Conservation (phyloP, 2,113 vertebrate species). For the Callionymus lyra region DNA sequence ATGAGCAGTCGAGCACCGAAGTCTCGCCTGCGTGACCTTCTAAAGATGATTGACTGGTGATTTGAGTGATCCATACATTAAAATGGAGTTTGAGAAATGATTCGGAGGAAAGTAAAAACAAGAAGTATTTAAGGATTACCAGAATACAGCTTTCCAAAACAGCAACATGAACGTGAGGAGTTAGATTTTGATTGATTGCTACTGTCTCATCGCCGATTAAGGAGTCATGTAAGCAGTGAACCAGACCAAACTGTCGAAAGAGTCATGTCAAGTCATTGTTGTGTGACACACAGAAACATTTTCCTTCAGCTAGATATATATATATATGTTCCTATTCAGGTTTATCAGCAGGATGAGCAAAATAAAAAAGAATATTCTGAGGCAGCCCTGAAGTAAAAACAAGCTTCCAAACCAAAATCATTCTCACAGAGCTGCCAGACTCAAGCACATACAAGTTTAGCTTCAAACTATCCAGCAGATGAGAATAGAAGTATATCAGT, state of each 20-base stretch:
- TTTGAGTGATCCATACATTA: constrained; percentile 68
- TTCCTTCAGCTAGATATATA: constrained; percentile 20
- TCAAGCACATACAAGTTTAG: constrained; percentile 58
- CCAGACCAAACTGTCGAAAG: constrained; percentile 79
- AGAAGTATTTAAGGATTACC: constrained; percentile 73
- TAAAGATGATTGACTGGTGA: constrained; percentile 70
- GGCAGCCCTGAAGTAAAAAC: too few relatives aligned
- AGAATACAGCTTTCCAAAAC: constrained; percentile 82
- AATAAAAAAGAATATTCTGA: constrained; percentile 23
- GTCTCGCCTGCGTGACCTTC: constrained; percentile 47
- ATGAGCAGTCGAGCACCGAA: constrained; percentile 68
- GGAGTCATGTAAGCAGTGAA: constrained; percentile 80
- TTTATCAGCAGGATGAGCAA: constrained; percentile 7
- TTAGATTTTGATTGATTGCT: constrained; percentile 78
- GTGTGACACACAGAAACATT: constrained; percentile 47
- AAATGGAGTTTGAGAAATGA: constrained; percentile 59
- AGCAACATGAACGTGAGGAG: constrained; percentile 71
- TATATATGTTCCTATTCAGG: constrained; percentile 14
- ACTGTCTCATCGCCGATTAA: constrained; percentile 75
- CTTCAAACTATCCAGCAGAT: constrained; percentile 48
- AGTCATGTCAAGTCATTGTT: constrained; percentile 67
- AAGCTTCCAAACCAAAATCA: constrained; percentile 44
- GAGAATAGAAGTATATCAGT: constrained; percentile 40
- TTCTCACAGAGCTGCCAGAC: constrained; percentile 46
- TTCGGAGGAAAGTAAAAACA: constrained; percentile 54